A percentile compares a stretch with the other conserved stretches of the same genome.
These are phyloP conservation scores for Hoplostethus atlanticus DNA, from an alignment of 2,797 vertebrate species.

Conservation along the genomic window DNA sequence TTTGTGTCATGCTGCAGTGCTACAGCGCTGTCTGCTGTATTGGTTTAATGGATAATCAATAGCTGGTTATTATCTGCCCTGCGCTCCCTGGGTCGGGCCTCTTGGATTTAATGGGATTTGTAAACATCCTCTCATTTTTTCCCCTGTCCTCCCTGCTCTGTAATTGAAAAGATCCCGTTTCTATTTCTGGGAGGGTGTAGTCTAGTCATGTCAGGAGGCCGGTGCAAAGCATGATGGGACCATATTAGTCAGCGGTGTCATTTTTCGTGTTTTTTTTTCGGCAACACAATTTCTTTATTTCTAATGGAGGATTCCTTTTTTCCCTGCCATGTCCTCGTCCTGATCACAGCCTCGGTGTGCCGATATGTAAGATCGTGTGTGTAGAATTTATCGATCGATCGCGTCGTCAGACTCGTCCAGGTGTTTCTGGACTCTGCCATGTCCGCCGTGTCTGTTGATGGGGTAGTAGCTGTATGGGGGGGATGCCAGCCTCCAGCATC, in stretches of 20 bases:
- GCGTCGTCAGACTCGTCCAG: background rate
- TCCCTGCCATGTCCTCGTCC: background rate
- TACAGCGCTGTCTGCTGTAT: constrained; percentile 60
- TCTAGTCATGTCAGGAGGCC: constrained; percentile 36
- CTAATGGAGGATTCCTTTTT: background rate
- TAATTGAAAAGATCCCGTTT: constrained; percentile 76
- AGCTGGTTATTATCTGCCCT: constrained; percentile 79
- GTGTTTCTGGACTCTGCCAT: constrained; percentile 8
- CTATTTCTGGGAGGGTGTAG: constrained; percentile 38
- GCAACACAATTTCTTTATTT: background rate
- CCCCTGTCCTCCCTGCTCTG: constrained; percentile 61
- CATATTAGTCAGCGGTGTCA: background rate
- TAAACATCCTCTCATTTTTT: constrained; percentile 80
- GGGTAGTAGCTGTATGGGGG: background rate
- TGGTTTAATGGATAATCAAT: constrained; percentile 85
- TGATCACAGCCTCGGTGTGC: background rate
- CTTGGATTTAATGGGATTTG: constrained; percentile 77
- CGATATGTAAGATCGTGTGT: too few species aligned
- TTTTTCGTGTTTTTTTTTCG: constrained; percentile 14
- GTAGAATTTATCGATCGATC: background rate
- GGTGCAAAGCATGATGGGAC: constrained; percentile 28
- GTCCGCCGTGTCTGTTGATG: background rate
- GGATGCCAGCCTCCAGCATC: constrained; percentile 11
- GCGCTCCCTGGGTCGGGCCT: constrained; percentile 61
- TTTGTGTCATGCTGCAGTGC: constrained; percentile 56